phyloP scores from a whole-genome alignment of 2,888 invertebrate species.

The Leptinotarsa juncta region DNA sequence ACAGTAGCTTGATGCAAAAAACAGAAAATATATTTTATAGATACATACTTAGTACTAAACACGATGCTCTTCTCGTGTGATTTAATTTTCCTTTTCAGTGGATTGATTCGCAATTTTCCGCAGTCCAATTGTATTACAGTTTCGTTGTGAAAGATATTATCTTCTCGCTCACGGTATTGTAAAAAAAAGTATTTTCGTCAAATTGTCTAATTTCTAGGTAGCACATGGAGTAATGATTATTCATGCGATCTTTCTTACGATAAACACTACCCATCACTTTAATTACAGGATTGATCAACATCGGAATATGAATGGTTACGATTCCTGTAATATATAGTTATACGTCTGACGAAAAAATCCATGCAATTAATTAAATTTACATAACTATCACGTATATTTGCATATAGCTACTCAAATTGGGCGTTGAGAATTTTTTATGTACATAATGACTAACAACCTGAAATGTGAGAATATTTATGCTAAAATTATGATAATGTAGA shows the following conservation, averaged over 20 bases:
- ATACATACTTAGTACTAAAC: no score
- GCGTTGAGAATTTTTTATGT: conserved; percentile 16
- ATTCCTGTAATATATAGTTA: background rate
- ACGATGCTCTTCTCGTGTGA: no score
- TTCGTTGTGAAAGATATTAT: no score
- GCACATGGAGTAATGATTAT: background rate
- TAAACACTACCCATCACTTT: conserved; percentile 5
- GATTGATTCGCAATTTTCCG: no score
- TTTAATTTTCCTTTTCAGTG: no score
- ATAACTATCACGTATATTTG: conserved; percentile 21
- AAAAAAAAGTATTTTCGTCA: no score
- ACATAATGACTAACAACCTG: conserved; percentile 22
- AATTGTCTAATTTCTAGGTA: background rate
- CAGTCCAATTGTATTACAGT: no score
- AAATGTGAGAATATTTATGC: conserved; percentile 25
- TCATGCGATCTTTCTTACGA: background rate
- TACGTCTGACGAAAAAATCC: conserved; percentile 15
- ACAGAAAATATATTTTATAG: no score
- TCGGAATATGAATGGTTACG: conserved; percentile 13
- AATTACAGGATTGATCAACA: conserved; percentile 12
- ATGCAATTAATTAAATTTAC: conserved; percentile 21
- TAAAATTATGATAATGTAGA: conserved; percentile 22
- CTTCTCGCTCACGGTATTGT: no score
- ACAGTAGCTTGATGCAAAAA: no score
- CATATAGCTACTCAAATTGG: conserved; percentile 29